Evolutionary conservation across 2,888 invertebrate genomes (phyloP).

Genomic region (Pristionchus entomophagus): DNA sequence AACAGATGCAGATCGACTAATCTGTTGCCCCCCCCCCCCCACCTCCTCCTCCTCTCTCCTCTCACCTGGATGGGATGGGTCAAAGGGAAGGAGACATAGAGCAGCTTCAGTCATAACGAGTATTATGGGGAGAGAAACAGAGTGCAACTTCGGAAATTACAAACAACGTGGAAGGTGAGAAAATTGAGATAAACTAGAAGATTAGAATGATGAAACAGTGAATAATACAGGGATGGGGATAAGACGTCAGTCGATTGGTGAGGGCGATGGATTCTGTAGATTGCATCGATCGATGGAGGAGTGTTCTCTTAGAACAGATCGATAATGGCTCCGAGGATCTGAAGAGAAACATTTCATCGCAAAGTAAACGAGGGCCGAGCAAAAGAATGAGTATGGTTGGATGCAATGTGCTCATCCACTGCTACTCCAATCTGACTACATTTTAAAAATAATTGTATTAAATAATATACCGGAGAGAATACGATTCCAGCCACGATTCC

Average conservation of each 20-base stretch:
- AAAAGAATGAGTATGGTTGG: no score
- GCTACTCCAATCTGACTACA: no score
- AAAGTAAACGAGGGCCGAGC: no score
- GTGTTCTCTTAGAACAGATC: conserved; percentile 10
- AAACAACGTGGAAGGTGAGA: conserved; percentile 9
- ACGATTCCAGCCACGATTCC: conserved; percentile 63
- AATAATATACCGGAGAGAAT: conserved; percentile 56
- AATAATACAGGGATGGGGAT: neutral
- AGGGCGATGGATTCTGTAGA: neutral
- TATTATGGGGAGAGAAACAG: neutral
- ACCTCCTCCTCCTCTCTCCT: neutral
- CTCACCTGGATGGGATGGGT: neutral
- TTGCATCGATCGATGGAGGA: neutral
- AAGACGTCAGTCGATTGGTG: neutral
- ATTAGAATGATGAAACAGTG: conserved; percentile 18
- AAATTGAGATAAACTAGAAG: neutral
- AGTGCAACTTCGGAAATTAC: conserved; percentile 16
- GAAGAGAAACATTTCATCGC: no score
- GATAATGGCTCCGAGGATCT: neutral
- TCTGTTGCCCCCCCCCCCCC: no score
- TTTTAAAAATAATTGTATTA: neutral
- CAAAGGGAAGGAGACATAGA: neutral
- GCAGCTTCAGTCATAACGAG: neutral
- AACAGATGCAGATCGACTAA: conserved; percentile 14
- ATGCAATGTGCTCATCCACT: no score